Evolutionary conservation across 2,113 vertebrate genomes (phyloP).

Genomic region (Ramphastos sulfuratus): DNA sequence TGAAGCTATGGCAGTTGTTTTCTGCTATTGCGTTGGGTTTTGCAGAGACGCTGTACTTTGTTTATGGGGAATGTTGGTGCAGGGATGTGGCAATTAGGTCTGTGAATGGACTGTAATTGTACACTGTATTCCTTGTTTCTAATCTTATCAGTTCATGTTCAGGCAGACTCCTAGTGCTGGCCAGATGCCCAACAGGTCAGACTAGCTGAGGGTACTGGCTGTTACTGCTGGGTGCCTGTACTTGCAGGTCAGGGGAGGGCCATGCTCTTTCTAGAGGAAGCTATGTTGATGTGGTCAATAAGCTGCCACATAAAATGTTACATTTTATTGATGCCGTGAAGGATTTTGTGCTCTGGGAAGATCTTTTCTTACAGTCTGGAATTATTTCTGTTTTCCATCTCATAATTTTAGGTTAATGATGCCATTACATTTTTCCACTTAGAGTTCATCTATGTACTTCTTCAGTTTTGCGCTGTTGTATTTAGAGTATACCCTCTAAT

Average conservation of each 20-base stretch:
- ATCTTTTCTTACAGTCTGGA: not conserved
- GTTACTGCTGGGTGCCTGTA: not conserved
- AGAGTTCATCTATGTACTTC: not conserved
- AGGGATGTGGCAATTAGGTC: not conserved
- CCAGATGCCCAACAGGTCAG: constrained; percentile 10
- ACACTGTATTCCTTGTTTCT: constrained; percentile 1
- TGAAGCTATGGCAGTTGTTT: not conserved
- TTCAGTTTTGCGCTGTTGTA: not conserved
- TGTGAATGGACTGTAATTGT: not conserved
- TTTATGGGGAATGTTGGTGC: accelerated
- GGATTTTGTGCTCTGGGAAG: not conserved
- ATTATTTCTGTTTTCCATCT: not conserved
- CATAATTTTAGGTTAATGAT: not conserved
- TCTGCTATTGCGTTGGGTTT: not conserved
- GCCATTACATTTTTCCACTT: not conserved
- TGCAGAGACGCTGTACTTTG: not conserved
- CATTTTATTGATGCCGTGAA: not conserved
- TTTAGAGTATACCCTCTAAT: not conserved
- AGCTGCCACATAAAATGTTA: not conserved
- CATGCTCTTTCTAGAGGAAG: not conserved
- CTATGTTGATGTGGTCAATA: not conserved
- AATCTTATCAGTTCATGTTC: not conserved
- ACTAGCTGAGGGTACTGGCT: not conserved
- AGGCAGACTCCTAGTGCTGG: not conserved
- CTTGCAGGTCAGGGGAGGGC: not conserved